Evolutionary conservation across 2,113 vertebrate genomes (phyloP), one percentile per base, ranked within the genome.

Genomic region (Miniopterus natalensis): DNA sequence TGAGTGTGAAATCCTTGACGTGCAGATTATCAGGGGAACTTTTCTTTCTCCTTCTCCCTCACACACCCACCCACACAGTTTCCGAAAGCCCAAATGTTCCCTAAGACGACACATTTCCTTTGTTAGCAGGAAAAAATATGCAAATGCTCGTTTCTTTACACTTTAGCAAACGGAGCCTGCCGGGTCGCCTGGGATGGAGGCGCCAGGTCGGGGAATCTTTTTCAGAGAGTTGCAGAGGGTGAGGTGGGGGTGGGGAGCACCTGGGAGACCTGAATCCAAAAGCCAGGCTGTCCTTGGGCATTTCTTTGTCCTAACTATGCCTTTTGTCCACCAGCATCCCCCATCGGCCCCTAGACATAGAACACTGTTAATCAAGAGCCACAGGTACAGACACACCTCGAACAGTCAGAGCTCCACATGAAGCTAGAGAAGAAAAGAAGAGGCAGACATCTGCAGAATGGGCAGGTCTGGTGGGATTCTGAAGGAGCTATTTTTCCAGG

Each of bases 111-210:
- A 98, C 97, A 98, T 98, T 98, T 98, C 98, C 98, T 98, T 98
- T 98, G 98, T 98, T 98, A 97, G 98, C 95, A 97, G 97, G 97
- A 96, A 98, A 93, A 98, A 98, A 98, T 98, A 98, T 98, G 98
- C 98, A 98, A 98, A 98, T 98, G 92, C 97, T 97, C 97, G 70
- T 97, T 98, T 97, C 98, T 97, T 98, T 97, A 97, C 97, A 97
- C 98, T 98, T 98, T 77, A 95, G 95, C 92, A 97, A 94, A 42
- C 5, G 84, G 90, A 92, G 92, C 83, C 92, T 96, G 94, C 92
- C 88, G 92, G 96, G 95, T 97, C 42, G 49, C 79, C 40, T 29
- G 88, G 87, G 96, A 36, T 83, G 55, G 84, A 95, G 85, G 96
- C 77, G 92, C 77, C 81, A 11, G 65, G 96, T 84, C 94, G 7